Base-by-base conservation (phyloP, 2,113 vertebrate species). In the Urocynchramus pylzowi region DNA sequence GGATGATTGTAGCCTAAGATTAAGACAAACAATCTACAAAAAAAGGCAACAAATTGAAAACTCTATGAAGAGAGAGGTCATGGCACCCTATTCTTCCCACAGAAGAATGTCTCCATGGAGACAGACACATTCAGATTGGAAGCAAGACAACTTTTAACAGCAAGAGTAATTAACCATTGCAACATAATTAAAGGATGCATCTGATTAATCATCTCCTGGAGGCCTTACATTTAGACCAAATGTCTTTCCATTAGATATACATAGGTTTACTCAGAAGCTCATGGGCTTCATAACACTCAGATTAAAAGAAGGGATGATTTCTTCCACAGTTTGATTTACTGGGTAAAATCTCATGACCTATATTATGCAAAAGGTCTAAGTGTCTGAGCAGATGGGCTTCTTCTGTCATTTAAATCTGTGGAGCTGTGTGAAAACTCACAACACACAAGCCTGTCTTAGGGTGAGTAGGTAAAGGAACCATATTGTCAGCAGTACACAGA, bases 51-150 rank as follows among this genome's bases (percentile, higher is more conserved):
- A 85, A 92, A 89, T 18, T 54, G 54, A 93, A 95, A 73, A 27
- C 39, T 90, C 57, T 26, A 4, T 37, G 50, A 83, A 52, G 21
- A 90, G 18, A 35, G 70, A 90, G 87, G 91, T 97, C 95, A 77
- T 1, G 0, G 54, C 18, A 49, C 47, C 56, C 68, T 86, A 90
- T 93, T 93, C 67, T 83, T 95, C 81, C 54, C n/a, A 22, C 41
- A 86, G 59, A 93, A 95, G n/a, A 96, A 96, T 88, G 59, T 95
- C 94, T 95, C 94, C 91, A 96, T 96, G 93, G 95, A 96, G 95
- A 96, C 93, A 97, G 95, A 97, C 94, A 88, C 85, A 74, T 88
- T 93, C 47, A 86, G 30, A 76, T 80, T 95, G 88, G 95, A 97
- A 92, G 85, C 47, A 96, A 96, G 96, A 93, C 93, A 93, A 95